Percentiles rank a stretch among this genome's conserved stretches.
phyloP scores from a whole-genome alignment of 2,113 vertebrate genomes.

The Anarrhichthys ocellatus region DNA sequence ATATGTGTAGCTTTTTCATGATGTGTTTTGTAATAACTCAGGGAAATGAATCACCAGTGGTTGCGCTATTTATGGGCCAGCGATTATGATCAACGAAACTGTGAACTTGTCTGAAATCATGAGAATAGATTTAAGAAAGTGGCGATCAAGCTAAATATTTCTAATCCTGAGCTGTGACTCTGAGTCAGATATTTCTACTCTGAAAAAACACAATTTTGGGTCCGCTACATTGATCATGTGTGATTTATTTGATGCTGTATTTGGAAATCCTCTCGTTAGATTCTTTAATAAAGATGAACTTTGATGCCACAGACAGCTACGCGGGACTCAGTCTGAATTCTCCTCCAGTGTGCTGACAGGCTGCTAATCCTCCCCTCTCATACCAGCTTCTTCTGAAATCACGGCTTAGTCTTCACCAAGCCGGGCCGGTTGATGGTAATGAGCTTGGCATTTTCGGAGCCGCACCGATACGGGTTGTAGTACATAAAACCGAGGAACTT shows the following conservation, averaged over 20 bases:
- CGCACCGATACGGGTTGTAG: constrained; percentile 3
- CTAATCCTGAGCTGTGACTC: background rate
- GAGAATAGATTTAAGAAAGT: constrained; percentile 20
- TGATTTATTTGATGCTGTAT: constrained; percentile 49
- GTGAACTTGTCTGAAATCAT: constrained; percentile 22
- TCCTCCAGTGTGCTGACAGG: constrained; percentile 57
- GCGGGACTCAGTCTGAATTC: constrained; percentile 32
- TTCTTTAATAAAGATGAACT: constrained; percentile 69
- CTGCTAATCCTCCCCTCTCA: constrained; percentile 66
- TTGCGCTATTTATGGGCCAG: constrained; percentile 2
- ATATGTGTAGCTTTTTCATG: background rate
- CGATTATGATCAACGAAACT: constrained; percentile 26
- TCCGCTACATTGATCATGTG: constrained; percentile 41
- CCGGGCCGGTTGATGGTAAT: constrained; percentile 68
- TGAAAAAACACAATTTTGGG: constrained; percentile 2
- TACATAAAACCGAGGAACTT: constrained; percentile 3
- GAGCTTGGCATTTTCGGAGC: constrained; percentile 70
- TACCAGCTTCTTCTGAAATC: constrained; percentile 70
- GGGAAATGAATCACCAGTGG: constrained; percentile 11
- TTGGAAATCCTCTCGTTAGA: constrained; percentile 64
- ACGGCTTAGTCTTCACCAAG: constrained; percentile 70
- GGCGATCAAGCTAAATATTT: constrained; percentile 1
- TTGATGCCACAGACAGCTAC: constrained; percentile 62
- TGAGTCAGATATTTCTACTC: constrained; percentile 6
- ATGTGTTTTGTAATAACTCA: constrained; percentile 15